Evolutionary conservation across 1,140 invertebrate species (phyloP).

Genomic region (Solenopsis invicta): DNA sequence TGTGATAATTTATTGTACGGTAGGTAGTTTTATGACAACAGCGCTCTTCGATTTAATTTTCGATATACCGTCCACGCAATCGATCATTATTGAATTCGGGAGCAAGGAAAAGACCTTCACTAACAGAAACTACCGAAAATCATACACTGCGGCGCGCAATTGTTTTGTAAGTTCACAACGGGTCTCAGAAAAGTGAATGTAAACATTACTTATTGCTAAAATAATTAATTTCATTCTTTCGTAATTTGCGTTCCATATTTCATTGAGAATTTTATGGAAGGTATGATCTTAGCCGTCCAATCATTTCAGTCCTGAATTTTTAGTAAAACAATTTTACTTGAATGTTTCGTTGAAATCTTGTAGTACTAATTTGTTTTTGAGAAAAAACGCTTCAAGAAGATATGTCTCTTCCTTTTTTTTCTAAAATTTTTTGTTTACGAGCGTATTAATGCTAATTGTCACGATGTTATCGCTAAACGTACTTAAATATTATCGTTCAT

Average conservation of each 20-base stretch:
- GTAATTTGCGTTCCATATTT: constrained; percentile 11
- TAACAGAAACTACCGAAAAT: background rate
- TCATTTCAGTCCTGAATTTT: background rate
- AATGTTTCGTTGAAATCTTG: background rate
- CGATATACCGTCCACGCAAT: background rate
- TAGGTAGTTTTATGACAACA: constrained; percentile 25
- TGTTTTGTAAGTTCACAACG: constrained; percentile 21
- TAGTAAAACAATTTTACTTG: background rate
- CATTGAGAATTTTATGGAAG: constrained; percentile 4
- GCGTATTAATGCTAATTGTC: constrained; percentile 6
- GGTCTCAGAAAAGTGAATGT: background rate
- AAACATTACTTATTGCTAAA: constrained; percentile 25
- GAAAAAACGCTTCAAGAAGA: background rate
- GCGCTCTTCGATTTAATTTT: constrained; percentile 30
- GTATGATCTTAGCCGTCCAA: constrained; percentile 9
- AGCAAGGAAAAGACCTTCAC: background rate
- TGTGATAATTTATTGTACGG: constrained; percentile 59
- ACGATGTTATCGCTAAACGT: constrained; percentile 1
- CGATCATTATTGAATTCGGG: constrained; percentile 10
- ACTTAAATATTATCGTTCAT: constrained; percentile 70
- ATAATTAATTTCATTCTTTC: constrained; percentile 3
- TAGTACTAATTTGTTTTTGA: constrained; percentile 14
- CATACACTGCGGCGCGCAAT: background rate
- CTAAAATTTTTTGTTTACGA: background rate
- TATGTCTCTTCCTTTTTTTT: background rate